Percentiles rank a stretch among this genome's conserved stretches.
phyloP scores from a whole-genome alignment of 2,113 vertebrate species.

The Bos javanicus region DNA sequence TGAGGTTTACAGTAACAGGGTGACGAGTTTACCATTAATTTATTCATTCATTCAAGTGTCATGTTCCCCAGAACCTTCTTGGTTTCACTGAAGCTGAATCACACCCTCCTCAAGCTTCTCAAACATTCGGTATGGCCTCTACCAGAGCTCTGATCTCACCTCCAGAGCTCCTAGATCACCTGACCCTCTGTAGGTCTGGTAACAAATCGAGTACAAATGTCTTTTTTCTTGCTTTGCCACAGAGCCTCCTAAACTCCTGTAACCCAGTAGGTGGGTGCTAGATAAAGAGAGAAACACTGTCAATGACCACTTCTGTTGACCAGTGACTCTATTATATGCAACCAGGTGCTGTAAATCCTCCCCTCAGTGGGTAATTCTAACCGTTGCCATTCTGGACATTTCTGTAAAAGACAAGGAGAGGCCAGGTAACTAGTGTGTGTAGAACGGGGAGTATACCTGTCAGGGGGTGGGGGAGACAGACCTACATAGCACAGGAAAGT shows the following conservation, averaged over 20 bases:
- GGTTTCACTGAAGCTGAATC: background rate
- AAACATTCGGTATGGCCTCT: background rate
- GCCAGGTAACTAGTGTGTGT: background rate
- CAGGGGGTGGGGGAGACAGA: fast-evolving
- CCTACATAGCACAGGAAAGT: background rate
- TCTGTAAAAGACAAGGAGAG: background rate
- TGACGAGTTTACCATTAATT: background rate
- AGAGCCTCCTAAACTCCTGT: background rate
- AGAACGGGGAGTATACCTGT: fast-evolving
- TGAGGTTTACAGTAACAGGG: background rate
- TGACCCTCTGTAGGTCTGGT: background rate
- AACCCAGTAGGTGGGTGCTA: background rate
- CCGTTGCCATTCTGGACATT: background rate
- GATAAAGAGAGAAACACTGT: background rate
- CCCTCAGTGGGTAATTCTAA: background rate
- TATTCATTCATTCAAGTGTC: background rate
- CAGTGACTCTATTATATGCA: background rate
- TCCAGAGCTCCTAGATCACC: background rate
- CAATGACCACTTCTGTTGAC: background rate
- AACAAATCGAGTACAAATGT: background rate
- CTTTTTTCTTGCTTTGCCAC: background rate
- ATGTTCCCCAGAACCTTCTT: background rate
- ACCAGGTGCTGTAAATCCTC: background rate
- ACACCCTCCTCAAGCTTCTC: background rate
- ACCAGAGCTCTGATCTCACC: background rate